Percentiles rank a stretch among this genome's conserved stretches.
phyloP scores from a whole-genome alignment of 2,113 vertebrate species.

The Pipra filicauda region DNA sequence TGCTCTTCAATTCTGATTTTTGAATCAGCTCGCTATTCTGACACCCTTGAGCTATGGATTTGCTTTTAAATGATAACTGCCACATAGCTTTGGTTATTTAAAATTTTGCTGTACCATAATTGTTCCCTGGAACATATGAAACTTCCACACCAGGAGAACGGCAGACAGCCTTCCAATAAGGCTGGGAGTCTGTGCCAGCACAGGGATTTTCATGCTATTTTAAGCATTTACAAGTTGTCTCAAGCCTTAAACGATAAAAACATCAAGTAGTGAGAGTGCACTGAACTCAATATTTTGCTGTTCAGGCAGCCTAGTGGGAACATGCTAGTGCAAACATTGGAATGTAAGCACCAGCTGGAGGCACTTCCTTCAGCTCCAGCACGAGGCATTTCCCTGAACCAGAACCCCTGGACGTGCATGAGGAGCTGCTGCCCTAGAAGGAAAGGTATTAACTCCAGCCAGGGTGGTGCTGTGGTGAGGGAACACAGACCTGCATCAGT shows the following conservation, averaged over 20 bases:
- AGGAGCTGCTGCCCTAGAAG: slow-evolving; percentile 17
- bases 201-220: slow-evolving; percentile 36
- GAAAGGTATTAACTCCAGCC: slow-evolving; percentile 6
- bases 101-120: background rate
- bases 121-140: background rate
- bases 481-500: background rate
- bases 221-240: slow-evolving; percentile 55
- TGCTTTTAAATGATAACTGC: background rate
- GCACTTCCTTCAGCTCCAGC: background rate
- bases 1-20: background rate
- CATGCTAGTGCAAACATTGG: background rate
- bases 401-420: background rate
- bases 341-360: slow-evolving; percentile 36
- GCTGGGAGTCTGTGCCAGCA: background rate
- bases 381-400: background rate
- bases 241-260: slow-evolving; percentile 36
- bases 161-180: slow-evolving; percentile 21
- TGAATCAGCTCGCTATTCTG: background rate
- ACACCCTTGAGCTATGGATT: background rate
- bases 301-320: slow-evolving; percentile 29
- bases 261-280: slow-evolving; percentile 34
- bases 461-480: background rate
- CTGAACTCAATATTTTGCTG: slow-evolving; percentile 44
- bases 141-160: background rate
- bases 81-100: background rate